Conservation (phyloP, 2,113 vertebrate genomes). For the Coregonus clupeaformis region DNA sequence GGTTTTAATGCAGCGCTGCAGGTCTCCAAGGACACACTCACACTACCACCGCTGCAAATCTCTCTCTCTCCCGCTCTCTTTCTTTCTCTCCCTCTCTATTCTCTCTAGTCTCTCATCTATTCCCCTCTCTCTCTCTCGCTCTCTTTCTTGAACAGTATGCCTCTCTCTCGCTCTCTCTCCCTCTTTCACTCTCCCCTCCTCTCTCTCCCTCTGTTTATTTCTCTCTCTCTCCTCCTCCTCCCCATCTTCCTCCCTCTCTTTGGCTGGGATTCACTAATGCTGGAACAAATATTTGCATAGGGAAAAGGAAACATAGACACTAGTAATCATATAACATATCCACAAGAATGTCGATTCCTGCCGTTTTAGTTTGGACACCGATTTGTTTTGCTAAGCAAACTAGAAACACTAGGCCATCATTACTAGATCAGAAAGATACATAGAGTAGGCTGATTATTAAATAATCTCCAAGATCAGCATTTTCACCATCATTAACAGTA, state of each 20-base stretch:
- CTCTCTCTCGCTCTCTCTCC: neutral
- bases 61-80: neutral
- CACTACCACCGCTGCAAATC: neutral
- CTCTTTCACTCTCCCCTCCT: too few relatives aligned
- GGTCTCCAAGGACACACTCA: neutral
- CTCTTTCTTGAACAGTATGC: neutral
- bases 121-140: neutral
- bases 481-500: too few relatives aligned
- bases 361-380: neutral
- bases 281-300: neutral
- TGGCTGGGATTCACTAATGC: neutral
- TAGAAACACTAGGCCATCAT: too few relatives aligned
- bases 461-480: too few relatives aligned
- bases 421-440: too few relatives aligned
- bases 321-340: neutral
- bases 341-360: neutral
- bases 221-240: neutral
- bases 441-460: too few relatives aligned
- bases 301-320: neutral
- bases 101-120: neutral
- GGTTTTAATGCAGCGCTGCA: neutral
- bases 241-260: neutral
- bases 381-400: neutral
- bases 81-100: neutral
- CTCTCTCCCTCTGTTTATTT: neutral